phyloP scores from a whole-genome alignment of 2,113 vertebrate genomes.

The Synodontis membranacea region DNA sequence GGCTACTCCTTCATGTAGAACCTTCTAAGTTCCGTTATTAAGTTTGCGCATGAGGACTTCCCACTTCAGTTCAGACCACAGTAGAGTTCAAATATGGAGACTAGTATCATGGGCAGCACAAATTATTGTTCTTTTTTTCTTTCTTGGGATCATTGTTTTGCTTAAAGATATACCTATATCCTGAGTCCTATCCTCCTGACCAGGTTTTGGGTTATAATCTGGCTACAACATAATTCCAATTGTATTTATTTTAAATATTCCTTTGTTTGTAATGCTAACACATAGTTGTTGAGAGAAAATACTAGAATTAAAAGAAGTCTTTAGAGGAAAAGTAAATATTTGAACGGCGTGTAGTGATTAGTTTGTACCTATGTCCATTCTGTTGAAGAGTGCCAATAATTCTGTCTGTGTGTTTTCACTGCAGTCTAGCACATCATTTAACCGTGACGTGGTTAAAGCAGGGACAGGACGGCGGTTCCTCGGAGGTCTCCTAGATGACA shows the following conservation, averaged over 20 bases:
- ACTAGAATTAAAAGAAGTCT: neutral
- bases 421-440: conserved; percentile 94
- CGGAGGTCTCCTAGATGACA: conserved; percentile 89
- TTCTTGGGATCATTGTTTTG: neutral
- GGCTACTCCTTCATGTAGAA: neutral
- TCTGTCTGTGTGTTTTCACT: conserved; percentile 41
- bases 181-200: neutral
- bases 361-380: neutral
- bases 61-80: neutral
- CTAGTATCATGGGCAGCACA: neutral
- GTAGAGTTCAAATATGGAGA: neutral
- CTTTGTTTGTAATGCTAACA: neutral
- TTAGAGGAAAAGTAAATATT: neutral
- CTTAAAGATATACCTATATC: neutral
- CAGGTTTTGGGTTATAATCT: neutral
- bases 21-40: neutral
- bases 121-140: neutral
- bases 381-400: neutral
- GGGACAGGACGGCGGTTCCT: conserved; percentile 93
- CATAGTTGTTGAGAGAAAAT: neutral
- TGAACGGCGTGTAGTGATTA: neutral
- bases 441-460: conserved; percentile 92
- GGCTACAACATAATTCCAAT: neutral
- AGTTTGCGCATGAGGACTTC: neutral
- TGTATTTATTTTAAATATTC: neutral